Conservation (phyloP, 1,140 invertebrate species). For the Apis dorsata region DNA sequence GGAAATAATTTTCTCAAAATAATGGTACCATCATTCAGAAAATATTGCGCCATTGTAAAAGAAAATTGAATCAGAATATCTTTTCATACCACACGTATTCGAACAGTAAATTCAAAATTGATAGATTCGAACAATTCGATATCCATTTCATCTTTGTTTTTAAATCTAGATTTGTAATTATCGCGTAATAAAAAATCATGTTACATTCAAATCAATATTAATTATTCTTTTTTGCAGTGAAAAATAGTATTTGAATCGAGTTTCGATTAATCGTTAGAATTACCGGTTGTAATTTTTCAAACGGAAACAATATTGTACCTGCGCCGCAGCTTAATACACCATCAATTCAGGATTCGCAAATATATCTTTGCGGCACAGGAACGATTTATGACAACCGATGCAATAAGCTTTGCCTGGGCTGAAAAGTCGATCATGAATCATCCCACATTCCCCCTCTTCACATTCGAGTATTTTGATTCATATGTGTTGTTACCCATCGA, state of each 20-base stretch:
- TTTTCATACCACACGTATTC: neutral
- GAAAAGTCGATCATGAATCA: neutral
- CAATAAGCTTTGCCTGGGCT: neutral
- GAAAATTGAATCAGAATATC: neutral
- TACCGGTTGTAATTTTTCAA: slow-evolving; percentile 8
- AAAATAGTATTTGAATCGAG: neutral
- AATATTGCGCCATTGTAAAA: neutral
- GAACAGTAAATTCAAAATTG: neutral
- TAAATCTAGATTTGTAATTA: neutral
- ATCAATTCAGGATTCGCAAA: neutral
- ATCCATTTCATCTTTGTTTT: neutral
- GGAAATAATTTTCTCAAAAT: no score
- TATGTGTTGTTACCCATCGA: neutral
- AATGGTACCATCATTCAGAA: no score
- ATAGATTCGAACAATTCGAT: neutral
- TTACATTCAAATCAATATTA: neutral
- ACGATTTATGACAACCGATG: slow-evolving; percentile 12
- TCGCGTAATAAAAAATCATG: no score
- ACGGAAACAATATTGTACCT: slow-evolving; percentile 4
- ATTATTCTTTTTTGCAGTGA: neutral
- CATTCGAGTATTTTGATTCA: neutral
- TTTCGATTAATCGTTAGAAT: neutral
- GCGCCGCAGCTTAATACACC: neutral
- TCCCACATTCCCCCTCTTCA: no score
- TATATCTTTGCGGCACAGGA: neutral